A percentile compares a stretch with the other conserved stretches of the same genome.
phyloP scores from a whole-genome alignment of 2,113 vertebrate genomes.

The Arvicanthis niloticus region DNA sequence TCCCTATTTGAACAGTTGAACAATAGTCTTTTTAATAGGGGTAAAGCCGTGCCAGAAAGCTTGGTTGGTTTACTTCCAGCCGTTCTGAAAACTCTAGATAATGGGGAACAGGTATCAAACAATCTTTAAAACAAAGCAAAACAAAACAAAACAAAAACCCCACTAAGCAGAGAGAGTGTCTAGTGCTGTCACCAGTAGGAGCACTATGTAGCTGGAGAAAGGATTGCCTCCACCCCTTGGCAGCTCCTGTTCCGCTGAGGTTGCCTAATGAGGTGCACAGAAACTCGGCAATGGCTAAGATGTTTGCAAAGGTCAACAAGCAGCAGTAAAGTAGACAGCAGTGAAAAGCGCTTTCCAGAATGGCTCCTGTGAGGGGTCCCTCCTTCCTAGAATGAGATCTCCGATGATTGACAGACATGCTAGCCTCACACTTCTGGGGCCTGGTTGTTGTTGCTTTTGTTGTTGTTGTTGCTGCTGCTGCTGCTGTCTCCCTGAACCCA shows the following conservation, averaged over 20 bases:
- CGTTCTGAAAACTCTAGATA: slow-evolving; percentile 61
- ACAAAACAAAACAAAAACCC: background rate
- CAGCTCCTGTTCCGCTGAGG: background rate
- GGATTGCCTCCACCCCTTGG: background rate
- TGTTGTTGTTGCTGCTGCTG: background rate
- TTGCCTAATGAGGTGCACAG: background rate
- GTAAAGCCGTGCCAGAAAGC: slow-evolving; percentile 65
- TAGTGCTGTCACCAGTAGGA: background rate
- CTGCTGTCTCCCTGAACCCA: background rate
- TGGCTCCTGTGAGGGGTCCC: background rate
- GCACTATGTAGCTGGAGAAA: background rate
- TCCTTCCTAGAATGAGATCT: background rate
- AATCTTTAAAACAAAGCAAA: background rate
- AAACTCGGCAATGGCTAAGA: background rate
- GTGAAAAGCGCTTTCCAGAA: background rate
- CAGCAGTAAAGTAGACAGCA: background rate
- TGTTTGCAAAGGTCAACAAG: slow-evolving; percentile 41
- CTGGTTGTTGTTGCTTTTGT: too few relatives aligned
- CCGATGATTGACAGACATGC: background rate
- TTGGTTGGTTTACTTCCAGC: slow-evolving; percentile 51
- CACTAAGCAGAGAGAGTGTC: background rate
- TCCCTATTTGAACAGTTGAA: slow-evolving; percentile 74
- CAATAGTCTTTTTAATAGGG: slow-evolving; percentile 76
- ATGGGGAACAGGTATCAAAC: slow-evolving; percentile 49
- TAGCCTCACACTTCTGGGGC: background rate